These are phyloP conservation scores for Fregetta grallaria DNA, from an alignment of 2,113 vertebrate species.

Conservation along the genomic window DNA sequence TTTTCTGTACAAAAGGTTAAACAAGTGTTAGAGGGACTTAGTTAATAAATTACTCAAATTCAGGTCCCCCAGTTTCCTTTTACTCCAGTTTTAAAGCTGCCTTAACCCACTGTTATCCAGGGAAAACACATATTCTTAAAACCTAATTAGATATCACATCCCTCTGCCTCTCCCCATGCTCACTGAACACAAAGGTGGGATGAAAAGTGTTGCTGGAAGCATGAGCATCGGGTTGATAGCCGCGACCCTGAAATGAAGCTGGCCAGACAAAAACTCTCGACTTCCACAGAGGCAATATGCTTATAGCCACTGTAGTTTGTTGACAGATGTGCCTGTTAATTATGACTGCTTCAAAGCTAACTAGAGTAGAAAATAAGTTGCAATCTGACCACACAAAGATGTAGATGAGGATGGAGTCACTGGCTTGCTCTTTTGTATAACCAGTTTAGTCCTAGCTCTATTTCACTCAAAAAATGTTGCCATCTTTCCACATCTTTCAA, in stretches of 20 bases:
- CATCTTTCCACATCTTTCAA: slow-evolving; percentile 10
- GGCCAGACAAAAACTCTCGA: neutral
- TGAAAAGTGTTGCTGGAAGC: neutral
- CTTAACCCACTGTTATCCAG: neutral
- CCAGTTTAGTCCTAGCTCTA: slow-evolving; percentile 14
- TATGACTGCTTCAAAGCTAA: neutral
- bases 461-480: slow-evolving; percentile 18
- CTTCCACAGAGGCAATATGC: neutral
- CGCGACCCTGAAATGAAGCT: neutral
- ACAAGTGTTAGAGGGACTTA: neutral
- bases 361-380: neutral
- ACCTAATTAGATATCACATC: neutral
- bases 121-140: neutral
- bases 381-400: neutral
- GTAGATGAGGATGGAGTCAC: neutral
- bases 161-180: neutral
- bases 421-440: slow-evolving; percentile 28
- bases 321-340: neutral
- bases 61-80: neutral
- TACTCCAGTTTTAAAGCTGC: neutral
- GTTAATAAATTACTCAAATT: neutral
- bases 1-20: neutral
- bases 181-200: neutral
- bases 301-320: neutral
- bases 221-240: too few relatives aligned